These are phyloP conservation scores for Plagodis pulveraria DNA, from an alignment of 2,888 invertebrate genomes.

Conservation along the genomic window DNA sequence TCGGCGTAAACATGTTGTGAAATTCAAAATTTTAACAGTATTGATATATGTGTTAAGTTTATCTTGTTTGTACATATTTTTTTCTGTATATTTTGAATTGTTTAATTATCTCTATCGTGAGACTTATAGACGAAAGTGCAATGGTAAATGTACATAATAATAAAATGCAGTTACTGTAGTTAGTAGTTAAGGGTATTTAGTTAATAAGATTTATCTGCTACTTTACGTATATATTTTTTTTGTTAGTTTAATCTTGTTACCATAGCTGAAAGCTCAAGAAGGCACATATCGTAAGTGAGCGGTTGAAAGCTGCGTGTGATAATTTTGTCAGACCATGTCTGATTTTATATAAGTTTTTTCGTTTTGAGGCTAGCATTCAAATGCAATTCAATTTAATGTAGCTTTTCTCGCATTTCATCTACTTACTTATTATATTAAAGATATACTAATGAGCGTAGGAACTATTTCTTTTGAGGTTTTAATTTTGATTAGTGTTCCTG, in stretches of 20 bases:
- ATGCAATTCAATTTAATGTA: constrained; percentile 31
- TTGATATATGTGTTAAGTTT: constrained; percentile 42
- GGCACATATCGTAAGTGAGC: constrained; percentile 71
- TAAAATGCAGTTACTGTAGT: constrained; percentile 62
- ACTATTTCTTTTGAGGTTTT: too few relatives aligned
- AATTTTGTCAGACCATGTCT: constrained; percentile 46
- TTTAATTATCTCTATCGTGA: constrained; percentile 42
- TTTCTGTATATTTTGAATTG: constrained; percentile 61
- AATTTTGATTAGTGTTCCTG: too few relatives aligned
- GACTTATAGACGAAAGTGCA: constrained; percentile 59
- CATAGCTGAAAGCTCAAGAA: constrained; percentile 76
- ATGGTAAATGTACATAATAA: constrained; percentile 71
- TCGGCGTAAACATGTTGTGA: constrained; percentile 37
- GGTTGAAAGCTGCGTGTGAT: constrained; percentile 52
- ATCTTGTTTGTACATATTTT: constrained; percentile 36
- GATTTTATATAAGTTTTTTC: constrained; percentile 47
- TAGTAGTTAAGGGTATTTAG: constrained; percentile 51
- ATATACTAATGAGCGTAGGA: too few relatives aligned
- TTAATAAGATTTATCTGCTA: constrained; percentile 50
- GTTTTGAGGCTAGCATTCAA: constrained; percentile 51
- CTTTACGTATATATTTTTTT: constrained; percentile 40
- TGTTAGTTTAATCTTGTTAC: constrained; percentile 64
- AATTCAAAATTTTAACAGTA: constrained; percentile 54
- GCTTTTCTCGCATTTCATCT: constrained; percentile 24
- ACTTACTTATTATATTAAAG: constrained; percentile 5